These are phyloP conservation scores for Dipus sagitta DNA, from an alignment of 2,797 vertebrate species.

Conservation along the genomic window DNA sequence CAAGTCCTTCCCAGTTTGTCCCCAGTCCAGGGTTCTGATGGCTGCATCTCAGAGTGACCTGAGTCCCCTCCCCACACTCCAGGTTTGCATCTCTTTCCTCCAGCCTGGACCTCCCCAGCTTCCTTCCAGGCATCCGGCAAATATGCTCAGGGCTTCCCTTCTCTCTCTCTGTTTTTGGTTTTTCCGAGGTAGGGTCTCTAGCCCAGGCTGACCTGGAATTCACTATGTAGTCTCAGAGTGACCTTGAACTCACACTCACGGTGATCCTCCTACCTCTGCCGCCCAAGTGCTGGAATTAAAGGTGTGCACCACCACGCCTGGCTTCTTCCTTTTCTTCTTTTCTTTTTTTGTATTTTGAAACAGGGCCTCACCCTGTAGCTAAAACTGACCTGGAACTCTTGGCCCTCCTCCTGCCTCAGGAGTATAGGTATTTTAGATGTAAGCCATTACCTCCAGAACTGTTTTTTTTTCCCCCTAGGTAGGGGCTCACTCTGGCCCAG, in stretches of 20 bases:
- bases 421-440: no score
- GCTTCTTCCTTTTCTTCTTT: no score
- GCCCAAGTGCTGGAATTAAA: no score
- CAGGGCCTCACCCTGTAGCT: background rate
- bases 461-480: no score
- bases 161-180: background rate
- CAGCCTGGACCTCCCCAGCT: background rate
- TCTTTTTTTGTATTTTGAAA: background rate
- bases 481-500: no score
- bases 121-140: background rate
- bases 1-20: background rate
- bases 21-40: background rate
- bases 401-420: background rate
- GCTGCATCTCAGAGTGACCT: background rate
- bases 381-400: background rate
- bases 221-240: no score
- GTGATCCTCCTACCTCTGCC: no score
- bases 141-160: background rate
- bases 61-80: background rate
- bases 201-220: no score
- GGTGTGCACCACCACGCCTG: no score
- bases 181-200: background rate
- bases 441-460: no score
- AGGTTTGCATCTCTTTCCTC: background rate
- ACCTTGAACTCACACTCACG: no score